Conservation (phyloP, 2,888 invertebrate genomes). For the Lordiphosa fenestrarum region DNA sequence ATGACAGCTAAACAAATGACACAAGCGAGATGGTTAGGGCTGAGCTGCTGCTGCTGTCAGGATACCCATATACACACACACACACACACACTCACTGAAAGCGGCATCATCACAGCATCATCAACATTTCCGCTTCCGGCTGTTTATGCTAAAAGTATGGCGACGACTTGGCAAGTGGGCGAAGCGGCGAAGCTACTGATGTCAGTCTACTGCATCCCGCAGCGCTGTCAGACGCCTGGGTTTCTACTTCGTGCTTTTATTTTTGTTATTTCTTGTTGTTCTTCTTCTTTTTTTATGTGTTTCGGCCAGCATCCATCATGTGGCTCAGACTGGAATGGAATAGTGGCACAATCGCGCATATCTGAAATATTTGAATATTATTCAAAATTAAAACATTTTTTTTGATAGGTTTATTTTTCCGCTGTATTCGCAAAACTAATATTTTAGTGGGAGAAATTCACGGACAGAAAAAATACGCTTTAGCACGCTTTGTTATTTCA, state of each 20-base stretch:
- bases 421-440: too few species aligned
- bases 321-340: conserved; percentile 7
- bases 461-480: too few species aligned
- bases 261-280: conserved; percentile 1
- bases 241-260: conserved; percentile 19
- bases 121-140: conserved; percentile 69
- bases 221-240: conserved; percentile 57
- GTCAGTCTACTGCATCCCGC: conserved; percentile 31
- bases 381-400: too few species aligned
- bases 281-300: background rate
- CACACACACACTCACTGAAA: conserved; percentile 12
- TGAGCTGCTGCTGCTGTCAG: conserved; percentile 2
- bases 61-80: conserved; percentile 17
- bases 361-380: too few species aligned
- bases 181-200: conserved; percentile 24
- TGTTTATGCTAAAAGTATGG: conserved; percentile 72
- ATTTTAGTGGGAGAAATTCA: too few species aligned
- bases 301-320: conserved; percentile 35
- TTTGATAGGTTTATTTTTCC: too few species aligned
- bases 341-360: conserved; percentile 1
- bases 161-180: conserved; percentile 45
- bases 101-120: conserved; percentile 47
- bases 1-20: conserved; percentile 53
- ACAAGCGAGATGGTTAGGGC: conserved; percentile 30
- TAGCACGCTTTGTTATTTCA: too few species aligned